Evolutionary conservation across 2,113 vertebrate species (phyloP).

Genomic region (Callorhinus ursinus): DNA sequence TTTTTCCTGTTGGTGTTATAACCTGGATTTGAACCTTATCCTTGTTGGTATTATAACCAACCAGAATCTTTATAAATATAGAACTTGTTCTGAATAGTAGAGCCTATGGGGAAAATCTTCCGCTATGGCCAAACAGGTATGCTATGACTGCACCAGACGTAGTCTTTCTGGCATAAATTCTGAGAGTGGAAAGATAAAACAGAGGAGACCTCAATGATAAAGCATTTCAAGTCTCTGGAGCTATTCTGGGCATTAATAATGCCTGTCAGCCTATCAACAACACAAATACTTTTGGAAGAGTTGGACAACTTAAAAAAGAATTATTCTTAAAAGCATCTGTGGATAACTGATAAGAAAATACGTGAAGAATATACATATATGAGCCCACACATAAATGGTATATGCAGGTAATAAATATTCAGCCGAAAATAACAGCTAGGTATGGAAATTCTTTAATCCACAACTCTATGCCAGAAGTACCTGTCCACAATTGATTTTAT

Average conservation of each 20-base stretch:
- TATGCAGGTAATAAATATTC: neutral
- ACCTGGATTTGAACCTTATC: neutral
- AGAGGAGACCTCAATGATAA: neutral
- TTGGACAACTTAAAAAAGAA: neutral
- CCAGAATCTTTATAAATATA: neutral
- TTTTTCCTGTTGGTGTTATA: neutral
- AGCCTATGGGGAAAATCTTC: neutral
- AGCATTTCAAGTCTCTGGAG: constrained; percentile 37
- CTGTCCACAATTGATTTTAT: constrained; percentile 12
- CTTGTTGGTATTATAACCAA: neutral
- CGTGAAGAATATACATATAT: neutral
- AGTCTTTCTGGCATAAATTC: neutral
- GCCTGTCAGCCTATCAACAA: constrained; percentile 19
- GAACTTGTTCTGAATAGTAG: neutral
- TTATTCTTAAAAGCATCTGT: neutral
- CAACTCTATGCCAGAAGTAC: neutral
- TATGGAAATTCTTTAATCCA: constrained; percentile 1
- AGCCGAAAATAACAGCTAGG: neutral
- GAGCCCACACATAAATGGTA: neutral
- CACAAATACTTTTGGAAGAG: neutral
- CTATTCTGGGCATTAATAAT: neutral
- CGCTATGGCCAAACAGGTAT: neutral
- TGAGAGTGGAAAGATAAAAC: neutral
- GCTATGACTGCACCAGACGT: neutral
- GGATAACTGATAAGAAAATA: neutral